Evolutionary conservation across 2,113 vertebrate genomes (phyloP), one percentile per base, ranked within the genome.

Genomic region (Phyllostomus hastatus): DNA sequence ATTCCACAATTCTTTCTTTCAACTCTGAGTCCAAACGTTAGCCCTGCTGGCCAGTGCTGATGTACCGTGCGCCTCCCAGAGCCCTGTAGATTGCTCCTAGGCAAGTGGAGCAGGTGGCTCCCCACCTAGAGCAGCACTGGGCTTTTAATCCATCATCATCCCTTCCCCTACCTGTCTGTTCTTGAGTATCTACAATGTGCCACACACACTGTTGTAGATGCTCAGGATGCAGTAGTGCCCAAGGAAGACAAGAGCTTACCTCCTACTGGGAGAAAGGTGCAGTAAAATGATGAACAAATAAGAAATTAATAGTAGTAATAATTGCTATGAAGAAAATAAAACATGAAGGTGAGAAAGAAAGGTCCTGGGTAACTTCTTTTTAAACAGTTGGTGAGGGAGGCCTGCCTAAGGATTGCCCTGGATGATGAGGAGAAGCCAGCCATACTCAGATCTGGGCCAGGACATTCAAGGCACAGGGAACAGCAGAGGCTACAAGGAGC

Each of bases 1-100:
- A 67, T 61, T 16, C 48, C 87, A 6, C 46, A 11, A 69, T 52
- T 89, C 35, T 89, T 85, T 50, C 72, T 93, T 90, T 87, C 54
- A 52, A 14, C 4, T 31, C 1, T 76, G 59, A 67, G 19, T 43
- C 48, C 26, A 61, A 48, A 82, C 0, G 43, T 24, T 0, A 1
- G 48, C 41, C 28, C 50, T 12, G 3, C 57, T 31, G 16, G 35
- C 80, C 1, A 17, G 80, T 26, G 46, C 2, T 5, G 33, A 85
- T 12, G 4, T 24, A 9, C 11, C 4, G 17, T 0, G 10, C 2
- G 0, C 24, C 57, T 50, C n/a, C 7, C 6, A 1, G 10, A 59
- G n/a, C 54, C 5, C 28, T 2, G 7, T 31, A 61, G 73, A 5
- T 54, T 3, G 1, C 48, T 52, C 48, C 10, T 72, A 16, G 22